Percentiles rank a stretch among this genome's conserved stretches.
phyloP scores from a whole-genome alignment of 2,888 invertebrate genomes.

The Scaeva pyrastri region DNA sequence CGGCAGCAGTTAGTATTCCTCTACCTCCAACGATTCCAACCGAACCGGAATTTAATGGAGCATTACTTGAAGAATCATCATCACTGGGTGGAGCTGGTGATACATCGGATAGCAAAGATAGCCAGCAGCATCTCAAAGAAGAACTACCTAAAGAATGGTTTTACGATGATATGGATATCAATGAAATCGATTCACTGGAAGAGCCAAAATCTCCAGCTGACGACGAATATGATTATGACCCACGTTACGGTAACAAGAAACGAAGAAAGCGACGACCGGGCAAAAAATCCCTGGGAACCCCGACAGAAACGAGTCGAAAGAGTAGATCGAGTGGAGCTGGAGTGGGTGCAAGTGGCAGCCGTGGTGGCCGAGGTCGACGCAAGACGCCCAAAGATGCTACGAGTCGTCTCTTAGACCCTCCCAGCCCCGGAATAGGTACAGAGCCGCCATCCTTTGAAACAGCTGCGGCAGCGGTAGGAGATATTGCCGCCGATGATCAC shows the following conservation, averaged over 20 bases:
- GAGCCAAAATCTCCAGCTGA: slow-evolving; percentile 96
- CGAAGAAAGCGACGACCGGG: slow-evolving; percentile 83
- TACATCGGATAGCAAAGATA: slow-evolving; percentile 91
- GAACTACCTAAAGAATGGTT: slow-evolving; percentile 93
- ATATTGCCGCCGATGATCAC: slow-evolving; percentile 80
- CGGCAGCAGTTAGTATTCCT: slow-evolving; percentile 77
- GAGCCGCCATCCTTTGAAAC: slow-evolving; percentile 84
- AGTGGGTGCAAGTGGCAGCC: slow-evolving; percentile 78
- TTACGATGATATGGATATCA: slow-evolving; percentile 94
- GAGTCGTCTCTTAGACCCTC: slow-evolving; percentile 79
- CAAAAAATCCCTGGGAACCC: slow-evolving; percentile 79
- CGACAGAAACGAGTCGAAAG: slow-evolving; percentile 69
- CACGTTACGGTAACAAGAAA: slow-evolving; percentile 84
- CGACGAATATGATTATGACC: slow-evolving; percentile 96
- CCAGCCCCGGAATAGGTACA: slow-evolving; percentile 81
- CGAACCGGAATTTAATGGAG: slow-evolving; percentile 82
- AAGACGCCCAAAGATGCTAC: slow-evolving; percentile 78
- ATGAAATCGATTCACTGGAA: slow-evolving; percentile 95
- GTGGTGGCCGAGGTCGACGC: slow-evolving; percentile 81
- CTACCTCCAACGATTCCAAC: slow-evolving; percentile 76
- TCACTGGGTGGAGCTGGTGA: slow-evolving; percentile 84
- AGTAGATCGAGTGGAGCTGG: slow-evolving; percentile 77
- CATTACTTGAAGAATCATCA: slow-evolving; percentile 83
- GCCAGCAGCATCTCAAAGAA: slow-evolving; percentile 89
- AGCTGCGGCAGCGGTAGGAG: slow-evolving; percentile 82